Conservation (phyloP, 2,113 vertebrate species). For the Bubo scandiacus region DNA sequence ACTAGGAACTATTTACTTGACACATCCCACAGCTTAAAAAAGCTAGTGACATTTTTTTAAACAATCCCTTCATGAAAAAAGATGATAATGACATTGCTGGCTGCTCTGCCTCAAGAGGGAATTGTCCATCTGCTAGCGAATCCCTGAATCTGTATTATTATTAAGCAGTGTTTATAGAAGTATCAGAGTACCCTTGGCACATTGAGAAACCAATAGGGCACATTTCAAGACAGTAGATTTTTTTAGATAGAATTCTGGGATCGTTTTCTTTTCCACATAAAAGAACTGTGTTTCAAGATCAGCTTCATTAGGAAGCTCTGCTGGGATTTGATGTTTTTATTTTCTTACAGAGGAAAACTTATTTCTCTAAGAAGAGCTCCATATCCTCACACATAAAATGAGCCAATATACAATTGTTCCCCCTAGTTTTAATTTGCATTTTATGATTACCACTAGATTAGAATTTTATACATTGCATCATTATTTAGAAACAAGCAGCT, state of each 20-base stretch:
- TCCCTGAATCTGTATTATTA: neutral
- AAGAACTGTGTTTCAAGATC: slow-evolving; percentile 19
- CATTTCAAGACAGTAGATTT: neutral
- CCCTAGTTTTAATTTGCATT: slow-evolving; percentile 46
- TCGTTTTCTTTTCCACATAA: neutral
- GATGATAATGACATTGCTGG: neutral
- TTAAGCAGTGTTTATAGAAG: neutral
- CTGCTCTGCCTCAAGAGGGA: neutral
- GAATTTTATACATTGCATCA: neutral
- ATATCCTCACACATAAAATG: neutral
- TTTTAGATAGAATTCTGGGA: slow-evolving; percentile 6
- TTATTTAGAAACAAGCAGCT: slow-evolving; percentile 8
- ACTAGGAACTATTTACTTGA: neutral
- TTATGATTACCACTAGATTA: slow-evolving; percentile 23
- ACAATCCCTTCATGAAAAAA: neutral
- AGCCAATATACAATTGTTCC: neutral
- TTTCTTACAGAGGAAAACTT: slow-evolving; percentile 17
- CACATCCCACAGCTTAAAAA: neutral
- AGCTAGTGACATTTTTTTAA: neutral
- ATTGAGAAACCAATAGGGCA: neutral
- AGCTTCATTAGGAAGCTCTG: slow-evolving; percentile 23
- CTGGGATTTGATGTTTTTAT: slow-evolving; percentile 17
- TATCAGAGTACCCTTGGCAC: neutral
- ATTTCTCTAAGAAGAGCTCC: neutral
- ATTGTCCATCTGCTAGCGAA: neutral